Base-by-base conservation (phyloP, 37 sponge, comb jelly and placozoan species). In the Ephydatia muelleri region DNA sequence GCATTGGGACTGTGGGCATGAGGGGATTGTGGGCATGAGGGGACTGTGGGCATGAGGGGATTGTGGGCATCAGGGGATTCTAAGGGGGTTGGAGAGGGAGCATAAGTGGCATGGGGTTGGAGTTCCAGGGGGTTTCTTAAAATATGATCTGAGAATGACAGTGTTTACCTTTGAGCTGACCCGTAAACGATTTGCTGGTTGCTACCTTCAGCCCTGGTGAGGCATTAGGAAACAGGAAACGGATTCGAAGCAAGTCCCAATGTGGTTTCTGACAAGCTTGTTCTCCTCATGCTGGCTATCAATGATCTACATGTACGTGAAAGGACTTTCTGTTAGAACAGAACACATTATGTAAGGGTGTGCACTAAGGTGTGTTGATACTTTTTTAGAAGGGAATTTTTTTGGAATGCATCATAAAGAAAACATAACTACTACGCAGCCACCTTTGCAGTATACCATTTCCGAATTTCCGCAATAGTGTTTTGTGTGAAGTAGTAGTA, bases 201-300 rank as follows among this genome's bases (percentile, higher is more conserved):
- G 98, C 95, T 25, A 99, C 95, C 67, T 82, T 92, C 34, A 91
- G 75, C 27, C 99, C 99, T 5, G 99, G 72, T 96, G 88, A 25
- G 99, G 99, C 90, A 99, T 86, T 22, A 99, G 87, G 93, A 91
- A 99, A 74, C 97, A 96, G n/a, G 85, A 75, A 43, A 97, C 86
- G 23, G 43, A 65, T n/a, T 97, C 93, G 83, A 97, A 99, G 67
- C 99, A 99, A 38, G 70, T 71, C 32, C 76, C 69, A 38, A 99
- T 97, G 87, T 99, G 99, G 40, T 95, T 67, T 3, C 99, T 85
- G 13, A 97, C 95, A 77, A 91, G 28, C 83, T 85, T 77, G 49
- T 97, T 70, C 84, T 99, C 94, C 30, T 91, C 92, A 49, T 96
- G 99, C 76, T 99, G 99, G 33, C 69, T 49, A 28, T 91, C 87